phyloP scores from a whole-genome alignment of 2,888 invertebrate species.

The Lamellibrachia satsuma region DNA sequence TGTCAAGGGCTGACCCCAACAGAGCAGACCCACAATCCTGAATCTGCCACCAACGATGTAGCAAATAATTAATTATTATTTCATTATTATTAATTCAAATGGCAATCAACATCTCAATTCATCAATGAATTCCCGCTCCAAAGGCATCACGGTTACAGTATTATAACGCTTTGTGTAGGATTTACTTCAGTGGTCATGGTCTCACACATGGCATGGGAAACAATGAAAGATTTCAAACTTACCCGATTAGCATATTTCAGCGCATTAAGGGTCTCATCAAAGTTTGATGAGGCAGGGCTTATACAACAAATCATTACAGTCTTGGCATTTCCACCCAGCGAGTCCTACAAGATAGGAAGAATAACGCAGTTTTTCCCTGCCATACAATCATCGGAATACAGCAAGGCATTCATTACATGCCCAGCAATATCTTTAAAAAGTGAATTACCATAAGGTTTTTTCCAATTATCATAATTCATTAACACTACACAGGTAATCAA shows the following conservation, averaged over 20 bases:
- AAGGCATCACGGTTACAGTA: neutral
- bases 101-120: neutral
- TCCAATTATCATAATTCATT: too few species aligned
- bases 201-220: neutral
- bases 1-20: neutral
- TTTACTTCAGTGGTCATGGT: neutral
- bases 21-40: neutral
- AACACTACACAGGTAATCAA: too few species aligned
- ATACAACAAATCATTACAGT: constrained; percentile 67
- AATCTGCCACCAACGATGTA: neutral
- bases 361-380: neutral
- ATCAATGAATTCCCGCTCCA: neutral
- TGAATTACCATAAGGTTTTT: too few species aligned
- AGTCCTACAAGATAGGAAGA: constrained; percentile 53
- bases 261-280: constrained; percentile 65
- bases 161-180: neutral
- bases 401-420: neutral
- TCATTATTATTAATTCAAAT: neutral
- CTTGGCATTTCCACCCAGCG: constrained; percentile 65
- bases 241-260: constrained; percentile 66
- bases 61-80: neutral
- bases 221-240: constrained; percentile 36
- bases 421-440: too few species aligned
- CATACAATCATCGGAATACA: neutral
- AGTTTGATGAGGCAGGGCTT: constrained; percentile 63